These are phyloP conservation scores for Pseudomyrmex cubaensis DNA, from an alignment of 1,140 invertebrate genomes.

Conservation along the genomic window DNA sequence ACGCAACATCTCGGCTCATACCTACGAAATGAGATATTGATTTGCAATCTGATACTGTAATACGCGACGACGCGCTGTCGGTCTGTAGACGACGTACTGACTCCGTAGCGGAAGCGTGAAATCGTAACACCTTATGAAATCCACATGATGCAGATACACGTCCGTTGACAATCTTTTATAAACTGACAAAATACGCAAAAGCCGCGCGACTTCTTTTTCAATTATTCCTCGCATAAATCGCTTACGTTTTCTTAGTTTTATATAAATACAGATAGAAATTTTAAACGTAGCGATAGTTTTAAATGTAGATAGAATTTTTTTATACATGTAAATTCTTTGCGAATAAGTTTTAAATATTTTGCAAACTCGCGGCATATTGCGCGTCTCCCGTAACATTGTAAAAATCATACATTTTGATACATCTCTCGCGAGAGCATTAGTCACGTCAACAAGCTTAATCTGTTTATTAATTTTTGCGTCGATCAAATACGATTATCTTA, in stretches of 20 bases:
- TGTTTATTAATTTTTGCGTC: not conserved
- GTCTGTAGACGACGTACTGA: conserved; percentile 64
- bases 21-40: conserved; percentile 83
- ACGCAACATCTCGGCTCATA: conserved; percentile 80
- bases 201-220: not conserved
- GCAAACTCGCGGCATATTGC: no score
- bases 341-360: no score
- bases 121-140: conserved; percentile 55
- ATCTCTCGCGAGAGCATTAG: not conserved
- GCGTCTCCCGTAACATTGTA: no score
- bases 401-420: not conserved
- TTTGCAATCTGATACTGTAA: conserved; percentile 81
- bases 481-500: conserved; percentile 2
- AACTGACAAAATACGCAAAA: not conserved
- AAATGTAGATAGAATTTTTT: no score
- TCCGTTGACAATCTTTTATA: not conserved
- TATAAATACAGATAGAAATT: no score
- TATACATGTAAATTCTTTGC: no score
- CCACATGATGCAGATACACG: conserved; percentile 19
- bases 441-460: conserved; percentile 25
- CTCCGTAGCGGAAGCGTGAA: conserved; percentile 49
- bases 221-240: not conserved
- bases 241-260: no score
- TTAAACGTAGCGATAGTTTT: no score
- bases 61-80: conserved; percentile 71